Evolutionary conservation across 2,113 vertebrate species (phyloP).

Genomic region (Rhabdornis inornatus): DNA sequence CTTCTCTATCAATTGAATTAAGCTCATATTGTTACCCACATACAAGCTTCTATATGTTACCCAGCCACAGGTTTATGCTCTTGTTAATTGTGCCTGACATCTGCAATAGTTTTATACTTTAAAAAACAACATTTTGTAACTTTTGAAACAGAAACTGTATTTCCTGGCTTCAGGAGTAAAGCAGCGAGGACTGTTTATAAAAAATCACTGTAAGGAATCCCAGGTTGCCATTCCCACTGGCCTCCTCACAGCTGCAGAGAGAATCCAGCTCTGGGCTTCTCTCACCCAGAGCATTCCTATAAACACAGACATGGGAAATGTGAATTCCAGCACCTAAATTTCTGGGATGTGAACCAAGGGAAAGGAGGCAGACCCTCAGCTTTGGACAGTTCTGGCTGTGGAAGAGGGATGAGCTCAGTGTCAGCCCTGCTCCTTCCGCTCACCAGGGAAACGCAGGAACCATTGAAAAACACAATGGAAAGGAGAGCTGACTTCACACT

Average conservation of each 20-base stretch:
- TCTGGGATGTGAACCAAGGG: not conserved
- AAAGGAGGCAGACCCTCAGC: not conserved
- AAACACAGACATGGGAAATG: not conserved
- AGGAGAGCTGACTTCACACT: not conserved
- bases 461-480: not conserved
- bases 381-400: not conserved
- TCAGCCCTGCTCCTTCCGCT: rapidly evolving
- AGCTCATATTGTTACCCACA: not conserved
- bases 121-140: not conserved
- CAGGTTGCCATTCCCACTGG: not conserved
- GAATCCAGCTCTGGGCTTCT: not conserved
- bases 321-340: not conserved
- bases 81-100: not conserved
- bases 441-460: not conserved
- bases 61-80: not conserved
- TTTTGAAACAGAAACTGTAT: not conserved
- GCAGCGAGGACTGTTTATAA: not conserved
- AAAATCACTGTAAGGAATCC: not conserved
- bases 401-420: too few species aligned
- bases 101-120: not conserved
- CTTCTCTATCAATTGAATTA: not conserved
- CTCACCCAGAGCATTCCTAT: not conserved
- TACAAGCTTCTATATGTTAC: not conserved
- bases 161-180: not conserved
- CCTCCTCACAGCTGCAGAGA: not conserved